Evolutionary conservation across 2,797 vertebrate species (phyloP).

Genomic region (Pelochelys cantorii): DNA sequence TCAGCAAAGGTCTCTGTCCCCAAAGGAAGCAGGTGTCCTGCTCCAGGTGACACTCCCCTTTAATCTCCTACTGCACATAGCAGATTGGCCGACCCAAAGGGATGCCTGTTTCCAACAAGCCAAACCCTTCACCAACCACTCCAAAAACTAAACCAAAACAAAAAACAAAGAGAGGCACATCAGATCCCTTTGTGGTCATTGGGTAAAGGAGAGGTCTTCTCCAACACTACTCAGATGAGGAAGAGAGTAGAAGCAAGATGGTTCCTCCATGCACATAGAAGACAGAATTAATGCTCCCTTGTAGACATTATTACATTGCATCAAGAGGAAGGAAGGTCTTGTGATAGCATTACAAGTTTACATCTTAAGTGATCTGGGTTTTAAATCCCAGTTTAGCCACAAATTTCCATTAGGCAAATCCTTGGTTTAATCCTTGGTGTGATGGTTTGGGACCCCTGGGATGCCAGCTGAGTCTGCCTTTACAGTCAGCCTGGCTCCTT

Average conservation of each 20-base stretch:
- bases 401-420: background rate
- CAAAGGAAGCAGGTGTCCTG: background rate
- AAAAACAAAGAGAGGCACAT: background rate
- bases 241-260: background rate
- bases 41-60: background rate
- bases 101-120: background rate
- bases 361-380: background rate
- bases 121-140: background rate
- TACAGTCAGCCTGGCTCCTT: too few species aligned
- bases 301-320: background rate
- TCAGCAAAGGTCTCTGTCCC: background rate
- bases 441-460: too few species aligned
- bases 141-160: background rate
- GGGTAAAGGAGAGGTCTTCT: background rate
- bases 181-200: too few species aligned
- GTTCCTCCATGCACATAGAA: background rate
- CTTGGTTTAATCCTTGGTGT: too few species aligned
- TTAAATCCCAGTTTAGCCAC: background rate
- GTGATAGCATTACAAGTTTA: background rate
- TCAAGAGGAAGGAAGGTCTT: rapidly evolving
- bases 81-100: background rate
- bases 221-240: background rate
- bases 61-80: background rate
- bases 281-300: background rate
- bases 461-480: too few species aligned